phyloP scores from a whole-genome alignment of 2,113 vertebrate genomes.

The Phocoena phocoena region DNA sequence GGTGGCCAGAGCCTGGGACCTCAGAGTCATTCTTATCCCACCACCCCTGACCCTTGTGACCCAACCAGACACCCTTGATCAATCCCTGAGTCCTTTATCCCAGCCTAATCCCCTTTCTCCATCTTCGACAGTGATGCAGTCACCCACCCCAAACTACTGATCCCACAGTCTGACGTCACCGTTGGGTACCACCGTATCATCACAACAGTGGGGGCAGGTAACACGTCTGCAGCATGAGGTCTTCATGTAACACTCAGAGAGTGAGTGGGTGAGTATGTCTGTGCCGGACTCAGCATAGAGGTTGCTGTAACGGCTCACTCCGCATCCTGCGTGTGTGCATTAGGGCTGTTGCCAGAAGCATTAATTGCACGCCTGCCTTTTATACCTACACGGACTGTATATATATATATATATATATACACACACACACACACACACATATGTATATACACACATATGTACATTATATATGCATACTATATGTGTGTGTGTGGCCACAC shows the following conservation, averaged over 20 bases:
- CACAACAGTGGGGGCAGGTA: fast-evolving
- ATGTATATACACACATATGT: too few relatives aligned
- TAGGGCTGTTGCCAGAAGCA: neutral
- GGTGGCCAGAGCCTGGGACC: too few relatives aligned
- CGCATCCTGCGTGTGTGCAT: too few relatives aligned
- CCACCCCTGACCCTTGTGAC: fast-evolving
- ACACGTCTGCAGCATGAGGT: fast-evolving
- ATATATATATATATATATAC: neutral
- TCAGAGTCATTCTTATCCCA: neutral
- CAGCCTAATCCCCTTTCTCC: neutral
- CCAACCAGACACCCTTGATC: neutral
- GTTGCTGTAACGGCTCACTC: neutral
- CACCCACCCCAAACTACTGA: too few relatives aligned
- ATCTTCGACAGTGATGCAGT: fast-evolving
- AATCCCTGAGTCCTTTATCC: neutral
- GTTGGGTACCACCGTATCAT: fast-evolving
- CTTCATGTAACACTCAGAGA: neutral
- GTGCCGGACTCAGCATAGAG: neutral
- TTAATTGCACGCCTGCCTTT: neutral
- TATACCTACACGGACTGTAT: neutral
- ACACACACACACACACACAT: fast-evolving
- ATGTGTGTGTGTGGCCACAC: too few relatives aligned
- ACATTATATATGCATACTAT: too few relatives aligned
- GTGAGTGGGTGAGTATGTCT: neutral
- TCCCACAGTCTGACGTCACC: too few relatives aligned